Evolutionary conservation across 2,888 invertebrate genomes (phyloP).

Genomic region (Theodoxus fluviatilis): DNA sequence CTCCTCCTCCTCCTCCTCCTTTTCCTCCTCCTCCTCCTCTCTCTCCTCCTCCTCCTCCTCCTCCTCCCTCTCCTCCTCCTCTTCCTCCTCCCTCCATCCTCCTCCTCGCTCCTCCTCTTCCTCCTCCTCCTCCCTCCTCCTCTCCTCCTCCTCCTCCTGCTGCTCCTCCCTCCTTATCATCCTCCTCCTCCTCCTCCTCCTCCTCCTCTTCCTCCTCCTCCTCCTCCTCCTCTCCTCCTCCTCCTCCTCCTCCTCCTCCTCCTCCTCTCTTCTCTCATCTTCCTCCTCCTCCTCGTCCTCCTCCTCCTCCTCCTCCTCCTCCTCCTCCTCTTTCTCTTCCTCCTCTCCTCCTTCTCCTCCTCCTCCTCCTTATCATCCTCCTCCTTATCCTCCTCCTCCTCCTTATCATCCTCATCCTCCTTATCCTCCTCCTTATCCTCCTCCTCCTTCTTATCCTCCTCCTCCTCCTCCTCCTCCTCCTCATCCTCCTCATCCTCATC

Average conservation of each 20-base stretch:
- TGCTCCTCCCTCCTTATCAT: not conserved
- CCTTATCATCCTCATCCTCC: not conserved
- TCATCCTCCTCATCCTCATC: not conserved
- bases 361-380: constrained; percentile 1
- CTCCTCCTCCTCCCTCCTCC: not conserved
- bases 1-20: constrained; percentile 1
- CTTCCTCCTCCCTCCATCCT: not conserved
- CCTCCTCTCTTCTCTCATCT: not conserved
- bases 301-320: not conserved
- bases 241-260: constrained; percentile 5
- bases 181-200: not conserved
- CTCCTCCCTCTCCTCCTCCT: not conserved
- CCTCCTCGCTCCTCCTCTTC: not conserved
- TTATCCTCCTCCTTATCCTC: not conserved
- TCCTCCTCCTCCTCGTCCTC: not conserved
- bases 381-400: not conserved
- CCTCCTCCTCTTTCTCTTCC: not conserved
- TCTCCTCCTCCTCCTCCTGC: not conserved
- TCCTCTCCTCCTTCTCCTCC: constrained; percentile 6
- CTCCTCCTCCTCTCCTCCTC: not conserved
- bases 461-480: not conserved
- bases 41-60: not conserved
- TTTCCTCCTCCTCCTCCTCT: constrained; percentile 1
- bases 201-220: constrained; percentile 5
- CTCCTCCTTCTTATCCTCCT: constrained; percentile 6